Conservation (phyloP, 2,113 vertebrate species). For the Stigmatopora nigra region DNA sequence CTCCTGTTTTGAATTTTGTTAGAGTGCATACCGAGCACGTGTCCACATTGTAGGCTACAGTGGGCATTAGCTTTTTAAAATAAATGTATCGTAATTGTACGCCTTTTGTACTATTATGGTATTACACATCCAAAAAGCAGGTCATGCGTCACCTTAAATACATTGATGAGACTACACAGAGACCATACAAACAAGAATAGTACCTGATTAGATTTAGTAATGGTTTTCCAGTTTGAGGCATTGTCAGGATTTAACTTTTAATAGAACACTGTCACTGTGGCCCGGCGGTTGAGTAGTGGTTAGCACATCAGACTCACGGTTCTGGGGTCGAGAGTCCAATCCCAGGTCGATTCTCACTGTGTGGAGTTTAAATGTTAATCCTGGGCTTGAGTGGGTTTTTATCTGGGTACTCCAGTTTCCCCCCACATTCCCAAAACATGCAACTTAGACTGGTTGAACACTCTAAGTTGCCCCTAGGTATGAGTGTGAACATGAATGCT, state of each 20-base stretch:
- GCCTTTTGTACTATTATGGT: not conserved
- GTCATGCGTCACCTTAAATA: not conserved
- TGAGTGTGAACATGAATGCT: no score
- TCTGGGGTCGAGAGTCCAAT: no score
- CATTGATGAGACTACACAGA: not conserved
- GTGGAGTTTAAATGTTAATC: no score
- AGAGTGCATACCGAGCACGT: not conserved
- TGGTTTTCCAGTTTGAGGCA: not conserved
- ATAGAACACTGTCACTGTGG: not conserved
- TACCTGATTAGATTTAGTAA: not conserved
- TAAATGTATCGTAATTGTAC: not conserved
- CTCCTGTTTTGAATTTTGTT: constrained; percentile 46
- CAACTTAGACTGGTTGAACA: no score
- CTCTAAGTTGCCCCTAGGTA: no score
- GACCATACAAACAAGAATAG: not conserved
- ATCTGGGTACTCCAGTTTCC: no score
- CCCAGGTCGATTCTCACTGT: no score
- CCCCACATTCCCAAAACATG: no score
- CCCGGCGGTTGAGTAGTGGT: not conserved
- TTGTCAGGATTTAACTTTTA: not conserved
- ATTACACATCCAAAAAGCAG: not conserved
- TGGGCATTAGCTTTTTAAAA: not conserved
- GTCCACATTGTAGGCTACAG: not conserved
- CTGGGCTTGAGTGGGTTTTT: no score
- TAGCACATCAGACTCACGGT: no score